Evolutionary conservation across 1,140 invertebrate genomes (phyloP), one percentile per base, ranked within the genome.

Genomic region (Nasonia longicornis): DNA sequence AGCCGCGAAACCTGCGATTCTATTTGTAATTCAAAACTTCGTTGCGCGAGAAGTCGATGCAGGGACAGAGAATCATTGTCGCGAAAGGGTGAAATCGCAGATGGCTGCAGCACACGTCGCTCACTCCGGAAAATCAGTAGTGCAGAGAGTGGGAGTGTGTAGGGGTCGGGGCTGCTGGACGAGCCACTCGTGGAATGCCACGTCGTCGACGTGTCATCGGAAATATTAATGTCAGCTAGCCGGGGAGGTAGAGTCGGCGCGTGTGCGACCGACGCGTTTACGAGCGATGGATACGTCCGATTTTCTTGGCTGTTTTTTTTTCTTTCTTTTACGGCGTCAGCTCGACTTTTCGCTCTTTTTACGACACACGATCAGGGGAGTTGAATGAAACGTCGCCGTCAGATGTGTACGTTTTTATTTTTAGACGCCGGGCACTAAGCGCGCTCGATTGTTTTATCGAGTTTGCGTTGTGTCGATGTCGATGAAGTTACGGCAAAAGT

Each of bases 161-260:
- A n/a, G 42, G 7, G 58, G 20, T 42, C 11, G 26, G 74, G 7
- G 7, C n/a, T 26, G 12, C 11, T 2, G 70, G 6, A 16, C 16
- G 22, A 77, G 64, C 38, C 58, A 16, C 45, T 58, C 48, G 48
- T 20, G 48, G 45, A 72, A 71, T 31, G 67, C 67, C 20, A 71
- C 48, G 48, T 70, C 48, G 48, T 22, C 70, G 3, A 29, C 48
- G 52, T 74, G 70, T 80, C 70, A 80, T 74, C 26, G 63, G 52
- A 75, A 80, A 74, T 80, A 80, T 74, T 80, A 74, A 74, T 75
- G 71, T 67, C 71, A 67, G 22, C 42, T 58, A 31, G 26, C 45
- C 11, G 22, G 75, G 26, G 3, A 35, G 64, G 48, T 3, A 38
- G 74, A 77, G 42, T 20, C 76, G 16, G 16, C 64, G 48, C n/a